Percentiles rank a stretch among this genome's conserved stretches.
Evolutionary conservation across 2,797 vertebrate genomes (phyloP).

Genomic region (Melanotaenia maccullochi): DNA sequence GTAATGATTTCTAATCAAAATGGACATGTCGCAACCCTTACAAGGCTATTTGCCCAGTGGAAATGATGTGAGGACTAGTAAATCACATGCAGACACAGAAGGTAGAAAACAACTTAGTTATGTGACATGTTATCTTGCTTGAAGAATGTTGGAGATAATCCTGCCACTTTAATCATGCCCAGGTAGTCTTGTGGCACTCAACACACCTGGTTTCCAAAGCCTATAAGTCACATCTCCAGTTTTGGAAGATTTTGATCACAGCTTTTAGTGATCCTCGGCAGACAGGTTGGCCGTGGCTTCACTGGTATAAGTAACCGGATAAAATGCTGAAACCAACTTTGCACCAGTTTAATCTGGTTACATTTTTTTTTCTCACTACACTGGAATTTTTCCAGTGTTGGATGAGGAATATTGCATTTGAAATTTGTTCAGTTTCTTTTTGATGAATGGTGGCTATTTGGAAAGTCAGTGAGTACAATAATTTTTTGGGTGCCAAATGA

Average conservation of each 20-base stretch:
- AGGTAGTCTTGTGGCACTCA: slow-evolving; percentile 43
- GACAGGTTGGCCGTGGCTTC: slow-evolving; percentile 31
- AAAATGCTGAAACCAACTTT: not conserved
- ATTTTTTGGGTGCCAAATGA: slow-evolving; percentile 1
- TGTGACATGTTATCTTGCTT: slow-evolving; percentile 54
- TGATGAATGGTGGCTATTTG: slow-evolving; percentile 3
- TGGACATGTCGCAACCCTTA: slow-evolving; percentile 1
- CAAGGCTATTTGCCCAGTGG: slow-evolving; percentile 5
- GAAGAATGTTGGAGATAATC: slow-evolving; percentile 65
- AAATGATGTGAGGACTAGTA: slow-evolving; percentile 35
- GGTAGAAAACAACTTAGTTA: slow-evolving; percentile 36
- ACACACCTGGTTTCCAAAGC: slow-evolving; percentile 62
- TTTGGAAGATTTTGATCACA: slow-evolving; percentile 57
- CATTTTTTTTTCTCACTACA: not conserved
- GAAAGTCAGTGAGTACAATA: not conserved
- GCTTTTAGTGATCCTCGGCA: slow-evolving; percentile 39
- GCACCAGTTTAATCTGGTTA: not conserved
- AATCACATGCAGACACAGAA: slow-evolving; percentile 28
- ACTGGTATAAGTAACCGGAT: not conserved
- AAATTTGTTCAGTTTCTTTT: slow-evolving; percentile 4
- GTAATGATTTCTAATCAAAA: slow-evolving; percentile 43
- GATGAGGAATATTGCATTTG: not conserved
- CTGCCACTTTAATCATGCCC: slow-evolving; percentile 57
- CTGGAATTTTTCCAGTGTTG: not conserved
- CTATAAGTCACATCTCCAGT: slow-evolving; percentile 56